A percentile compares a stretch with the other conserved stretches of the same genome.
These are phyloP conservation scores for Chironomus tepperi DNA, from an alignment of 1,140 invertebrate genomes.

Conservation along the genomic window DNA sequence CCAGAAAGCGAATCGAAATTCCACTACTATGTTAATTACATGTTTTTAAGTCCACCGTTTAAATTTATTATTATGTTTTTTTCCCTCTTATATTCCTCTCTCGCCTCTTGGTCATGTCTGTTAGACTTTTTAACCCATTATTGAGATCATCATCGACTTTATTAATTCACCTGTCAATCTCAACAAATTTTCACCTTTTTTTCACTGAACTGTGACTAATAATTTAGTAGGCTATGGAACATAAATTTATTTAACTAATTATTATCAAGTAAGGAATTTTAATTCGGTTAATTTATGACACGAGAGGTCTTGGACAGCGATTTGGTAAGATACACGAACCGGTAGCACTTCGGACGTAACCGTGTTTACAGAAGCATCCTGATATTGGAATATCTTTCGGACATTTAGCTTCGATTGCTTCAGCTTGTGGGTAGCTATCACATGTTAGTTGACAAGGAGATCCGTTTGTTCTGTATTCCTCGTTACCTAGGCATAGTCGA, in stretches of 20 bases:
- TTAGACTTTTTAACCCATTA: too few relatives aligned
- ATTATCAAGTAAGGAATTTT: neutral
- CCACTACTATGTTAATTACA: neutral
- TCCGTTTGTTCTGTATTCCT: neutral
- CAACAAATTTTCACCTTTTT: neutral
- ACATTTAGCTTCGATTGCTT: neutral
- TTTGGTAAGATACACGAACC: neutral
- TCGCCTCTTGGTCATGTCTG: too few relatives aligned
- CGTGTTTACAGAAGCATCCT: neutral
- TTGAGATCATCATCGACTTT: neutral
- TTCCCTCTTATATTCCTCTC: neutral
- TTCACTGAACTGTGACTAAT: neutral
- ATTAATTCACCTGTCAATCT: neutral
- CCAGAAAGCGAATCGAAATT: neutral
- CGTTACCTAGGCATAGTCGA: neutral
- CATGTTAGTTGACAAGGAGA: constrained; percentile 1
- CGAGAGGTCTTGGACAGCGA: neutral
- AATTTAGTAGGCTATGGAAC: too few relatives aligned
- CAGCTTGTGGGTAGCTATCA: neutral
- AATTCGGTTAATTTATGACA: neutral
- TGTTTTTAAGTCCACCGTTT: neutral
- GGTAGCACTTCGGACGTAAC: neutral
- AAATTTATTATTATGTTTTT: neutral
- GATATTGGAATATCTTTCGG: neutral
- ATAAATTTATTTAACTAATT: neutral